Conservation (phyloP, 2,888 invertebrate species). For the Cremastobaeus sp. region DNA sequence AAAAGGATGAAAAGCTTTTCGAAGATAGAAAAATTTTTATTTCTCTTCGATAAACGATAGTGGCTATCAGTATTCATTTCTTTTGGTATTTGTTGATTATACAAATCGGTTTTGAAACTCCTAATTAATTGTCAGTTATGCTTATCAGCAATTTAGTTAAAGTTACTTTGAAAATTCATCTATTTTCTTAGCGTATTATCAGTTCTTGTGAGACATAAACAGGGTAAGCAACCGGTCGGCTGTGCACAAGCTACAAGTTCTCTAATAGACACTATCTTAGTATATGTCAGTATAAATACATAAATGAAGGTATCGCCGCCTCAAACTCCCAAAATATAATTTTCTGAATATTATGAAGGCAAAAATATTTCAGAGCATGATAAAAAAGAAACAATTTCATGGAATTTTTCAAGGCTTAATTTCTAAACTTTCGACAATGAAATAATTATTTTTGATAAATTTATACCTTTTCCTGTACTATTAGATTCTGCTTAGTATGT, state of each 20-base stretch:
- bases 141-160: constrained; percentile 38
- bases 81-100: constrained; percentile 33
- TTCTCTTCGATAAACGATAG: constrained; percentile 19
- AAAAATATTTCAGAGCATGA: too few relatives aligned
- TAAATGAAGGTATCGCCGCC: constrained; percentile 12
- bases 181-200: constrained; percentile 33
- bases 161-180: constrained; percentile 39
- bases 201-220: constrained; percentile 11
- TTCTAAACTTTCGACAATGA: too few relatives aligned
- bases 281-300: constrained; percentile 13
- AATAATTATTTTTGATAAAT: neutral
- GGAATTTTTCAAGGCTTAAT: too few relatives aligned
- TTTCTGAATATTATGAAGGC: constrained; percentile 40
- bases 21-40: constrained; percentile 3
- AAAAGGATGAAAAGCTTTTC: constrained; percentile 3
- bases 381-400: too few relatives aligned
- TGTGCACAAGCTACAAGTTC: constrained; percentile 21
- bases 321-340: constrained; percentile 39
- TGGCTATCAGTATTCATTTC: constrained; percentile 3
- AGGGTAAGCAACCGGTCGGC: constrained; percentile 45
- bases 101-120: constrained; percentile 34
- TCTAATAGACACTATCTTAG: constrained; percentile 45
- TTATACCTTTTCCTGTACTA: constrained; percentile 25
- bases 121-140: constrained; percentile 44
- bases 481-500: constrained; percentile 11